Percentiles rank a stretch among this genome's conserved stretches.
These are phyloP conservation scores for Apotomis betuletana DNA, from an alignment of 2,888 invertebrate genomes.

Conservation along the genomic window DNA sequence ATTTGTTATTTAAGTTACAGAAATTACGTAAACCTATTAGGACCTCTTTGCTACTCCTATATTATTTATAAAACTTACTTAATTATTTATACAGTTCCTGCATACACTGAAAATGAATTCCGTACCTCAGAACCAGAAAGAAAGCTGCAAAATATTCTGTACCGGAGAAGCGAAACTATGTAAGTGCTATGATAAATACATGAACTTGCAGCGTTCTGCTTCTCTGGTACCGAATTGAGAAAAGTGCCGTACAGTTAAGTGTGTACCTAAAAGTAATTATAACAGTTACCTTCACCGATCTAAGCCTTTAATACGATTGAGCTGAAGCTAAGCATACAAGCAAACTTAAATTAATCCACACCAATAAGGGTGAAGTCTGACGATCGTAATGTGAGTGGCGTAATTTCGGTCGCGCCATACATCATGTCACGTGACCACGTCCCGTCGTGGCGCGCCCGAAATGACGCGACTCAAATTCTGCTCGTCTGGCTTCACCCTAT, in stretches of 20 bases:
- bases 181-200: background rate
- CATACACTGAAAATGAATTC: background rate
- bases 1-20: background rate
- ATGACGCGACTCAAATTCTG: no score
- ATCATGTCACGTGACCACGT: no score
- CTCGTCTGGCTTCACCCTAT: no score
- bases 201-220: no score
- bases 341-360: slow-evolving; percentile 1
- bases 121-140: background rate
- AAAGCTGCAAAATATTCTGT: no score
- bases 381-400: no score
- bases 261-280: slow-evolving; percentile 31
- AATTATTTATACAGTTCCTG: background rate
- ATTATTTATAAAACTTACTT: background rate
- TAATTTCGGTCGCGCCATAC: no score
- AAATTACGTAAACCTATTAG: background rate
- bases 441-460: no score
- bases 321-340: slow-evolving; percentile 34
- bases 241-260: background rate
- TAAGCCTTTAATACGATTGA: slow-evolving; percentile 4
- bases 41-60: no score
- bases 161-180: slow-evolving; percentile 22
- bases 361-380: background rate
- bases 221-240: no score
- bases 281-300: slow-evolving; percentile 43